Percentiles rank a stretch among this genome's conserved stretches.
Evolutionary conservation across 2,113 vertebrate genomes (phyloP).

Genomic region (Ciconia maguari): DNA sequence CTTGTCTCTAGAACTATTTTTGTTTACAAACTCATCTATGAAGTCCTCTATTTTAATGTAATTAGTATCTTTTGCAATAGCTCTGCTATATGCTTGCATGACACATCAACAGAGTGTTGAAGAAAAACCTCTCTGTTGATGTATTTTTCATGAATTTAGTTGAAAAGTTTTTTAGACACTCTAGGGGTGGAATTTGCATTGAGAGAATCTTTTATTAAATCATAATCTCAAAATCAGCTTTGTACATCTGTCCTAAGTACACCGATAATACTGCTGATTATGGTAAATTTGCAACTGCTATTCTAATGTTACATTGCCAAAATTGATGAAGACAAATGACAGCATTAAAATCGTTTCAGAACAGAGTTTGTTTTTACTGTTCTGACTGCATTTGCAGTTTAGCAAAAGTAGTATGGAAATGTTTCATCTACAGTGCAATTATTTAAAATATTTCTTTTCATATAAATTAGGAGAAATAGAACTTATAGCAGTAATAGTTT

Average conservation of each 20-base stretch:
- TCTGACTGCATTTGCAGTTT: background rate
- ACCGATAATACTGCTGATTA: background rate
- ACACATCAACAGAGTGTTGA: background rate
- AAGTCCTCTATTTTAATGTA: background rate
- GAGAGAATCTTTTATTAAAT: background rate
- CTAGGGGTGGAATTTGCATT: background rate
- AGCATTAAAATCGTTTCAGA: background rate
- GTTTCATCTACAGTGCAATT: background rate
- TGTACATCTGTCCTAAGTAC: background rate
- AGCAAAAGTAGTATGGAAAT: background rate
- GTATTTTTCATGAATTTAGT: background rate
- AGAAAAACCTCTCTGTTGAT: background rate
- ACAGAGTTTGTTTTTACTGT: background rate
- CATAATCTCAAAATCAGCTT: background rate
- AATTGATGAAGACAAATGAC: background rate
- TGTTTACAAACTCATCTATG: background rate
- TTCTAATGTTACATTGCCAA: background rate
- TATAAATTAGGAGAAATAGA: background rate
- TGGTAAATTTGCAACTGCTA: background rate
- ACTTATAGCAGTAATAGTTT: background rate
- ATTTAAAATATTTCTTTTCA: background rate
- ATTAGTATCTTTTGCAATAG: background rate
- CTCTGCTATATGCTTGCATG: background rate
- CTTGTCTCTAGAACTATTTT: background rate
- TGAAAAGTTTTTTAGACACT: background rate